Percentiles rank a stretch among this genome's conserved stretches.
These are phyloP conservation scores for Epizoanthus scotinus DNA, from an alignment of 92 coral and sea anemone genomes.

Conservation along the genomic window DNA sequence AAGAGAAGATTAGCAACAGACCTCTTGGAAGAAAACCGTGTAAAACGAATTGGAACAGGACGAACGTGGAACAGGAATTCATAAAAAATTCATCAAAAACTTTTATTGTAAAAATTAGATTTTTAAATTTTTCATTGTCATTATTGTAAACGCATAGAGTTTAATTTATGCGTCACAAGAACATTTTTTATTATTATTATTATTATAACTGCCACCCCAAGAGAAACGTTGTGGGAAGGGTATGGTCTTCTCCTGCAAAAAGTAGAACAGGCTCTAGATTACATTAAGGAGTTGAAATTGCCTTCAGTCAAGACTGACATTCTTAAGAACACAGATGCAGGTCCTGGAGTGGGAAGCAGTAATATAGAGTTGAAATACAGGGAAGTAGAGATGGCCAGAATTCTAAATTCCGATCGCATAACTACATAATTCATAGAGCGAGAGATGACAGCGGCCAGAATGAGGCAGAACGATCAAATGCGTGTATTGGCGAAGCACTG, in stretches of 20 bases:
- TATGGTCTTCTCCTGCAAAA: slow-evolving; percentile 40
- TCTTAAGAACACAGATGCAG: slow-evolving; percentile 54
- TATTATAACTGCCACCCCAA: no score
- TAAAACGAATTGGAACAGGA: no score
- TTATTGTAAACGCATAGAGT: no score
- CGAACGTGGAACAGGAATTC: slow-evolving; percentile 21
- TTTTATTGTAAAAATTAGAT: no score
- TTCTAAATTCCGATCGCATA: slow-evolving; percentile 51
- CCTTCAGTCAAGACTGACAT: slow-evolving; percentile 48
- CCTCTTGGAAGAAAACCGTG: no score
- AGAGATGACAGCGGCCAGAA: slow-evolving; percentile 58
- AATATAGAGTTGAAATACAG: slow-evolving; percentile 39
- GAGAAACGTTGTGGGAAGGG: slow-evolving; percentile 45
- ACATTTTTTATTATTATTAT: no score
- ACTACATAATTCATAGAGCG: slow-evolving; percentile 52
- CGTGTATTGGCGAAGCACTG: slow-evolving; percentile 56
- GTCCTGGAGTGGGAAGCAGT: slow-evolving; percentile 58
- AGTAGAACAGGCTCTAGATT: slow-evolving; percentile 34
- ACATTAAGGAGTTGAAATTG: slow-evolving; percentile 28
- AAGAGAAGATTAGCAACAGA: no score
- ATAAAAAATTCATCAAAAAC: slow-evolving; percentile 23
- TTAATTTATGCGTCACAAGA: no score
- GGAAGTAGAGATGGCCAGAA: slow-evolving; percentile 65
- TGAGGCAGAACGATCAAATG: slow-evolving; percentile 66
- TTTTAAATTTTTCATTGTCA: no score